Evolutionary conservation across 2,797 vertebrate genomes (phyloP).

Genomic region (Potorous gilbertii): DNA sequence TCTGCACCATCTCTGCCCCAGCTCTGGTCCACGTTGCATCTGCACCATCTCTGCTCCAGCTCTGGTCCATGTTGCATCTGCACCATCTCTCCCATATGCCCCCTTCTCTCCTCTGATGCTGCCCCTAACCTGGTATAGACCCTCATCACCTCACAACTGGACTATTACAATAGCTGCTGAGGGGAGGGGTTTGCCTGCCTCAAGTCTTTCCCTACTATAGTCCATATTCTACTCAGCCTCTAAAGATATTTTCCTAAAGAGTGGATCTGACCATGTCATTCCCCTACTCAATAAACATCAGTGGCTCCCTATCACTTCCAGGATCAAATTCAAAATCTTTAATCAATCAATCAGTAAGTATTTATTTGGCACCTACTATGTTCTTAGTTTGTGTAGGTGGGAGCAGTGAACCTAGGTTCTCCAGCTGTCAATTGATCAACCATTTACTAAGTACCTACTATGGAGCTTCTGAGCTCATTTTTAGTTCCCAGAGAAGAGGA

Average conservation of each 20-base stretch:
- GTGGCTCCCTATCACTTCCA: too few relatives aligned
- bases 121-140: too few relatives aligned
- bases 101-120: too few relatives aligned
- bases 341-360: too few relatives aligned
- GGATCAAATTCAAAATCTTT: too few relatives aligned
- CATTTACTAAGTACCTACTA: background rate
- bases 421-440: too few relatives aligned
- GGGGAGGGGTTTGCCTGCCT: background rate
- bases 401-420: background rate
- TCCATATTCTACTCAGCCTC: background rate
- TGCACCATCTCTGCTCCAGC: too few relatives aligned
- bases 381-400: background rate
- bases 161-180: too few relatives aligned
- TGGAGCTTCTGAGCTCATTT: background rate
- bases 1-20: too few relatives aligned
- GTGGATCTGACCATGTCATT: background rate
- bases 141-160: background rate
- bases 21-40: too few relatives aligned
- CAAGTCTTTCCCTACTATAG: background rate
- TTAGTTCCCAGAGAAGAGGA: background rate
- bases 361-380: background rate
- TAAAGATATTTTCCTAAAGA: background rate
- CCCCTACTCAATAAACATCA: too few relatives aligned
- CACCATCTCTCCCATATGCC: too few relatives aligned
- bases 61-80: background rate